A percentile compares a stretch with the other conserved stretches of the same genome.
Evolutionary conservation across 2,113 vertebrate species (phyloP).

Genomic region (Leptobrachium ailaonicum): DNA sequence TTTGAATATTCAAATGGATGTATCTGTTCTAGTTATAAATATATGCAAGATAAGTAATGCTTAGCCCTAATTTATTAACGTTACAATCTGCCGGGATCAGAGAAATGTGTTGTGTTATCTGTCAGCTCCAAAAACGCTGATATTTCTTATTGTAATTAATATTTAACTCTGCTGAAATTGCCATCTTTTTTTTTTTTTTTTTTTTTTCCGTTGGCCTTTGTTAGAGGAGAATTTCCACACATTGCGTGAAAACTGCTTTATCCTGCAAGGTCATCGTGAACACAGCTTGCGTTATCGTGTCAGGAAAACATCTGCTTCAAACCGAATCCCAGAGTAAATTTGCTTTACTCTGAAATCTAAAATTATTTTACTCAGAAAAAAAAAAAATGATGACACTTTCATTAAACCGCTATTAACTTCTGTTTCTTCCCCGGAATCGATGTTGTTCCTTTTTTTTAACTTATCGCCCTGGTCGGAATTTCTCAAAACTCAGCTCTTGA

Average conservation of each 20-base stretch:
- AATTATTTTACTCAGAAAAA: constrained; percentile 55
- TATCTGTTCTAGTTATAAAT: constrained; percentile 17
- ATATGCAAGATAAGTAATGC: constrained; percentile 59
- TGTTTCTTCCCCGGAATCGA: constrained; percentile 57
- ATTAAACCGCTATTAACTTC: constrained; percentile 65
- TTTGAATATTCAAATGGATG: background rate
- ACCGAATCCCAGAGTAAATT: constrained; percentile 60
- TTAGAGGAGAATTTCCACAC: constrained; percentile 73
- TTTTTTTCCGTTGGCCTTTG: constrained; percentile 59
- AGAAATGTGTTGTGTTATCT: constrained; percentile 71
- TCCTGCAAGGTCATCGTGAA: constrained; percentile 71
- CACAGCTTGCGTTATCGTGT: constrained; percentile 73
- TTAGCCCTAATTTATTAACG: constrained; percentile 63
- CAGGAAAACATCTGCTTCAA: constrained; percentile 75
- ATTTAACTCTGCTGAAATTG: constrained; percentile 80
- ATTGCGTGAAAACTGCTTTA: constrained; percentile 69
- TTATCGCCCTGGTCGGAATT: constrained; percentile 54
- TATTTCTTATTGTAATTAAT: constrained; percentile 84
- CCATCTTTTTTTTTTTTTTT: constrained; percentile 54
- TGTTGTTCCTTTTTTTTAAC: constrained; percentile 58
- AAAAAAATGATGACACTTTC: constrained; percentile 64
- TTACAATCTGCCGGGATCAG: constrained; percentile 63
- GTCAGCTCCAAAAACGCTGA: constrained; percentile 76
- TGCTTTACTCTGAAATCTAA: constrained; percentile 67
- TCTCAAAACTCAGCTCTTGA: constrained; percentile 57